Evolutionary conservation across 2,797 vertebrate genomes (phyloP).

Genomic region (Anniella stebbinsi): DNA sequence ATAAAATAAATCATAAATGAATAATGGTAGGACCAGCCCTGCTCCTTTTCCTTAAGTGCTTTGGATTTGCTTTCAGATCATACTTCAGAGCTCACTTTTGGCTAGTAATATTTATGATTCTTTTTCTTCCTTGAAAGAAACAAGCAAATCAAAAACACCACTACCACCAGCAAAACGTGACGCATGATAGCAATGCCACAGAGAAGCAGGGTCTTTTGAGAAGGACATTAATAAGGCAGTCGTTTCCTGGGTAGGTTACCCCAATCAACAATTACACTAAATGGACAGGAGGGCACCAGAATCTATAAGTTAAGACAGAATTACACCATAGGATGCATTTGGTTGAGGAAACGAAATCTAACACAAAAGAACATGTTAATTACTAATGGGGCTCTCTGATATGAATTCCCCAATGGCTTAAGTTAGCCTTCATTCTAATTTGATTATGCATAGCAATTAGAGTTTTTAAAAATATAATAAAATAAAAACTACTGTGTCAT

Average conservation of each 20-base stretch:
- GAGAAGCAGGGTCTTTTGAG: slow-evolving; percentile 26
- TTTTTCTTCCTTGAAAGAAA: slow-evolving; percentile 2
- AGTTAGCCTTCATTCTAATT: slow-evolving; percentile 54
- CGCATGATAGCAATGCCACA: slow-evolving; percentile 20
- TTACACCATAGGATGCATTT: neutral
- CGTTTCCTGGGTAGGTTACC: neutral
- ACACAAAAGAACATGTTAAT: slow-evolving; percentile 12
- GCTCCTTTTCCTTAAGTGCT: neutral
- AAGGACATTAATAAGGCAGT: neutral
- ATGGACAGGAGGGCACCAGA: slow-evolving; percentile 14
- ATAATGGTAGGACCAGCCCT: too few species aligned
- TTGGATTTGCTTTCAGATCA: slow-evolving; percentile 38
- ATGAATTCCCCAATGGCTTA: slow-evolving; percentile 35
- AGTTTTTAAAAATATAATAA: slow-evolving; percentile 18
- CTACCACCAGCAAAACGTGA: neutral
- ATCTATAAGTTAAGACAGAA: neutral
- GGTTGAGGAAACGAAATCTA: neutral
- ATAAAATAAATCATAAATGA: too few species aligned
- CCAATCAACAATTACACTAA: slow-evolving; percentile 2
- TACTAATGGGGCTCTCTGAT: slow-evolving; percentile 10
- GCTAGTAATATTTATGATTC: slow-evolving; percentile 19
- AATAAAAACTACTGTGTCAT: neutral
- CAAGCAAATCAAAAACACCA: neutral
- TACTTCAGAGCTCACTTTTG: neutral
- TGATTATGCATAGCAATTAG: slow-evolving; percentile 53